Evolutionary conservation across 2,888 invertebrate genomes (phyloP).

Genomic region (Siphonodentalium dalli): DNA sequence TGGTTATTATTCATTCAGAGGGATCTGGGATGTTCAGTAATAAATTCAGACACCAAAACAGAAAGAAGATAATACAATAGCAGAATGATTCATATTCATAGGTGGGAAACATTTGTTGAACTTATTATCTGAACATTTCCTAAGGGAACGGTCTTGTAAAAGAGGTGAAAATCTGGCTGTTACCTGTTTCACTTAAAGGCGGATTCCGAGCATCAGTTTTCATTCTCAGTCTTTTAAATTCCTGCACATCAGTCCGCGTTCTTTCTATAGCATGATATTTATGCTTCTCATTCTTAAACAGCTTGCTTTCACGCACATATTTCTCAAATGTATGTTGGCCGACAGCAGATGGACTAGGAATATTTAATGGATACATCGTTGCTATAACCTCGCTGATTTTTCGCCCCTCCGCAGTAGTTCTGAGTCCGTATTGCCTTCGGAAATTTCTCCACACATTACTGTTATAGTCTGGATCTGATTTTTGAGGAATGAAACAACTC

Average conservation of each 20-base stretch:
- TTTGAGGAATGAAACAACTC: slow-evolving; percentile 47
- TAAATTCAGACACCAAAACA: not conserved
- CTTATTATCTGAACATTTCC: not conserved
- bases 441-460: slow-evolving; percentile 64
- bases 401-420: slow-evolving; percentile 45
- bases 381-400: slow-evolving; percentile 60
- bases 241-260: slow-evolving; percentile 47
- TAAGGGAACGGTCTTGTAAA: not conserved
- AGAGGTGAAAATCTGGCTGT: slow-evolving; percentile 1
- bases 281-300: slow-evolving; percentile 54
- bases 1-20: not conserved
- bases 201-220: slow-evolving; percentile 59
- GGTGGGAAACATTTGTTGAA: not conserved
- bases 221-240: slow-evolving; percentile 50
- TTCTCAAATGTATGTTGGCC: slow-evolving; percentile 59
- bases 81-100: not conserved
- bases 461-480: slow-evolving; percentile 57
- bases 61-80: not conserved
- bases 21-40: not conserved
- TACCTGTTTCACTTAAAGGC: slow-evolving; percentile 60
- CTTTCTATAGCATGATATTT: slow-evolving; percentile 48
- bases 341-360: slow-evolving; percentile 60
- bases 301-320: slow-evolving; percentile 55
- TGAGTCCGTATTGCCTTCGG: slow-evolving; percentile 53
- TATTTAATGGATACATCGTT: slow-evolving; percentile 61